Base-by-base conservation (phyloP, 1,140 invertebrate species). In the Listronotus bonariensis region DNA sequence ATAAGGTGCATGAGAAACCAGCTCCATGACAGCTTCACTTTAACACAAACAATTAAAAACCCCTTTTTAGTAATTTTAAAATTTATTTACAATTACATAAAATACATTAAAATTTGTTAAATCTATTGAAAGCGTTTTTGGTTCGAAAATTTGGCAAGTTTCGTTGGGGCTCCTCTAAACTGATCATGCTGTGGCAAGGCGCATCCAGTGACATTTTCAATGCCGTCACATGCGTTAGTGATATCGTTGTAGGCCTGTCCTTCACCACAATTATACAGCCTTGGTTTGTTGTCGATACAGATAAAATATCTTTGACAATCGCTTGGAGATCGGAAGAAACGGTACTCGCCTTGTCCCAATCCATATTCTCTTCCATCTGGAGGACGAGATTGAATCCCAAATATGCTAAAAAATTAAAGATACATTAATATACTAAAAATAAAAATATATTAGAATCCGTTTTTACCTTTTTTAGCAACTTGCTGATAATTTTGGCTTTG, bases 241-340 rank as follows among this genome's bases (percentile, higher is more conserved):
- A 87, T 74, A 17, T 92, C 89, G 67, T 94, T 94, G 78, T 91
- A 96, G 4, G 90, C 92, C 18, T 85, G 83, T 66, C 89, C 91
- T 64, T 88, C 85, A 9, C 88, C 89, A 72, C 93, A 95, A 45
- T 86, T 85, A 56, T 88, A 85, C 26, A 89, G 76, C 2, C 82
- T 74, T 36, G 92, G 92, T 65, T 85, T 86, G 20, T 84, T 84
- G 41, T 91, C 87, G 0, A 93, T 84, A 73, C 93, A 95, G 3
- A 94, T 81, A 76, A 88, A 95, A 74, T 92, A 95, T 70, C 85
- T 87, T 70, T 91, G 88, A 76, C 92, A 95, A 70, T 93, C 89
- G 1, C 60, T 71, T 0, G 81, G 78, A 34, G 81, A 82, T n/a
- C 84, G 77, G 74, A 83, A 87, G 55, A 82, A 85, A 58, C 81